phyloP scores from a whole-genome alignment of 2,797 vertebrate genomes.

The Alouatta caraya region DNA sequence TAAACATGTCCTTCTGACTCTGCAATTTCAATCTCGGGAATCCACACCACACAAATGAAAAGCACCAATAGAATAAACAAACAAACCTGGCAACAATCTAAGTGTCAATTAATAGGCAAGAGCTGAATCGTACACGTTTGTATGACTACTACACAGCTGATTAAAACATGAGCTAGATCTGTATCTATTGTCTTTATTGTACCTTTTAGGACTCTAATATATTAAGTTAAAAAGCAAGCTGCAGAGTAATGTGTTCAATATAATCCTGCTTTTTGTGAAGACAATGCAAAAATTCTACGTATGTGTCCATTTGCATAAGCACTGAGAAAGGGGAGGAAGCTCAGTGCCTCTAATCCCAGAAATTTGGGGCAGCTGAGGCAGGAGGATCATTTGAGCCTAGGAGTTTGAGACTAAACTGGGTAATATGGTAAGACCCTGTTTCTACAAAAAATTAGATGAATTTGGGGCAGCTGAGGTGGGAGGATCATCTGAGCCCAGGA shows the following conservation, averaged over 20 bases:
- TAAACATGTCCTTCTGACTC: not conserved
- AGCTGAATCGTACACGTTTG: rapidly evolving
- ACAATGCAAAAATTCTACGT: not conserved
- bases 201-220: not conserved
- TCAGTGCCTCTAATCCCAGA: not conserved
- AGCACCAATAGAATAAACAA: not conserved
- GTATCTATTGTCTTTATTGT: no score
- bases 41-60: not conserved
- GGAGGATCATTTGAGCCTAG: not conserved
- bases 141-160: not conserved
- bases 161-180: not conserved
- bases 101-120: not conserved
- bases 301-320: not conserved
- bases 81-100: not conserved
- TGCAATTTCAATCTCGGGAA: not conserved
- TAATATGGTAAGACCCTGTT: not conserved
- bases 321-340: not conserved
- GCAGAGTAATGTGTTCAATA: not conserved
- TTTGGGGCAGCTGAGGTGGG: not conserved
- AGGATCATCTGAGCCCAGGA: not conserved
- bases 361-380: not conserved
- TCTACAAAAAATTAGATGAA: not conserved
- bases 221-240: not conserved
- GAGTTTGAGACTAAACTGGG: not conserved
- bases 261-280: not conserved